Conservation (phyloP, 2,113 vertebrate genomes). For the Brienomyrus brachyistius region DNA sequence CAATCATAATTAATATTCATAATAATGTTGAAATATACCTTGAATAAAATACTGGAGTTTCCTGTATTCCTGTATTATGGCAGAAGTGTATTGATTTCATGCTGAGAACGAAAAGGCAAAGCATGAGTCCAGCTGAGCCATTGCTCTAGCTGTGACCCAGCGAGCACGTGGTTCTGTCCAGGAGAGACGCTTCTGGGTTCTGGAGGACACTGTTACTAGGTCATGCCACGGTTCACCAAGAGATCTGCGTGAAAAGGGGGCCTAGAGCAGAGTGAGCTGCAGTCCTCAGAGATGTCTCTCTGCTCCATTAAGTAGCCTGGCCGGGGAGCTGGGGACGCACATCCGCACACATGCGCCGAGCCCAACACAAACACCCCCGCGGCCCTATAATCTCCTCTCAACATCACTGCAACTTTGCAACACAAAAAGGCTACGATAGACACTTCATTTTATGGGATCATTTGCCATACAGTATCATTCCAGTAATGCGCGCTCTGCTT, state of each 20-base stretch:
- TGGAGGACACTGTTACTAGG: background rate
- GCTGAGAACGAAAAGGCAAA: slow-evolving; percentile 7
- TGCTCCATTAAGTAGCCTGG: background rate
- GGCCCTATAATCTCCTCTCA: background rate
- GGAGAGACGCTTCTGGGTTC: background rate
- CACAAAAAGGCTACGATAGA: background rate
- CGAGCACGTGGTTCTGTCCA: background rate
- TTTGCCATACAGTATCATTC: background rate
- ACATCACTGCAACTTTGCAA: background rate
- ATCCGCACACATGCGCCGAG: background rate
- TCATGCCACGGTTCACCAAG: background rate
- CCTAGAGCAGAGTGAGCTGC: background rate
- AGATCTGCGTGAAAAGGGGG: background rate
- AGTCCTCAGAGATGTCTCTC: background rate
- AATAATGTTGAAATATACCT: background rate
- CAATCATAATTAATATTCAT: background rate
- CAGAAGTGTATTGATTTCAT: background rate
- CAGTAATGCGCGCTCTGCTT: background rate
- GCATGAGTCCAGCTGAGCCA: slow-evolving; percentile 9
- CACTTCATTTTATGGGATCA: background rate
- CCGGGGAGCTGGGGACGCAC: background rate
- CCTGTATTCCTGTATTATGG: background rate
- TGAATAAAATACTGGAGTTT: background rate
- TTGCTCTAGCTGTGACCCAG: slow-evolving; percentile 28
- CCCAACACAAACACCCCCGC: background rate